A percentile compares a stretch with the other conserved stretches of the same genome.
Evolutionary conservation across 2,113 vertebrate genomes (phyloP).

Genomic region (Lichenostomus cassidix): DNA sequence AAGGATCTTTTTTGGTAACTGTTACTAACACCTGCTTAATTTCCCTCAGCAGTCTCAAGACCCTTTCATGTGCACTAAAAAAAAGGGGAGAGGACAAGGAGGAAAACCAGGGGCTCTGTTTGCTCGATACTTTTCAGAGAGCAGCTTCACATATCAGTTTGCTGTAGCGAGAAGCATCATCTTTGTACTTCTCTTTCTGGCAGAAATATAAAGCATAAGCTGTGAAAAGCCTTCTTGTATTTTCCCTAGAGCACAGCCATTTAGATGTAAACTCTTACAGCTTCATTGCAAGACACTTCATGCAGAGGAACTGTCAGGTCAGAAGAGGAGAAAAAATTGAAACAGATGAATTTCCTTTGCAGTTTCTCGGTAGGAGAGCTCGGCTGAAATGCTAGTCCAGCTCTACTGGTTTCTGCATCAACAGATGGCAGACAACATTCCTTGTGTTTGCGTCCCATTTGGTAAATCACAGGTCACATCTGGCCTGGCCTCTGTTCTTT

Average conservation of each 20-base stretch:
- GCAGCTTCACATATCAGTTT: neutral
- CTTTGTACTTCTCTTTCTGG: neutral
- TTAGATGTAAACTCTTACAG: constrained; percentile 53
- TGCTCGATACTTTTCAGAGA: neutral
- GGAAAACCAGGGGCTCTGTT: neutral
- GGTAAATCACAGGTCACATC: constrained; percentile 82
- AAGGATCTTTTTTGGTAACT: constrained; percentile 40
- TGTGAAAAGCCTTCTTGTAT: constrained; percentile 23
- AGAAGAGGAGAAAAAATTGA: constrained; percentile 43
- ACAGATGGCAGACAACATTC: constrained; percentile 82
- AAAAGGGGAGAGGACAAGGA: neutral
- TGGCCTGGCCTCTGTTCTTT: constrained; percentile 71
- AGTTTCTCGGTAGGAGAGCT: constrained; percentile 58
- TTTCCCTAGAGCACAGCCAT: constrained; percentile 8
- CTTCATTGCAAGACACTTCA: constrained; percentile 27
- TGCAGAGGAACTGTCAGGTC: constrained; percentile 65
- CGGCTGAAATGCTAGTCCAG: constrained; percentile 67
- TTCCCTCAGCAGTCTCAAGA: constrained; percentile 18
- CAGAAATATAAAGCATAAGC: constrained; percentile 18
- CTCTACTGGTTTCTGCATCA: constrained; percentile 72
- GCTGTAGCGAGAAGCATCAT: neutral
- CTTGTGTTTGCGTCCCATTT: constrained; percentile 71
- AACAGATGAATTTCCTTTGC: constrained; percentile 64
- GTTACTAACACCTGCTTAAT: constrained; percentile 50
- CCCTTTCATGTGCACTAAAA: constrained; percentile 2